phyloP scores from a whole-genome alignment of 2,888 invertebrate species.

The Epinotia bilunana region DNA sequence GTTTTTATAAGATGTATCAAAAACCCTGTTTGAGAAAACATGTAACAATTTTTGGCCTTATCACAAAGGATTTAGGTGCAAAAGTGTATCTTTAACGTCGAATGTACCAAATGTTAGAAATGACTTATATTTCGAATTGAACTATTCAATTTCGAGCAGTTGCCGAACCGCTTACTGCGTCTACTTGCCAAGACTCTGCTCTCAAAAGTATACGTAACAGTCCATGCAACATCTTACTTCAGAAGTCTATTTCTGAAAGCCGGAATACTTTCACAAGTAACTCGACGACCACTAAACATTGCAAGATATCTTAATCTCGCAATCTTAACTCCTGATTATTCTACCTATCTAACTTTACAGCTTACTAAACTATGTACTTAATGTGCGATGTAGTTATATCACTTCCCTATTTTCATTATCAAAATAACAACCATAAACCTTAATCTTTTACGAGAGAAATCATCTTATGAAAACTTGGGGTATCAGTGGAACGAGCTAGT shows the following conservation, averaged over 20 bases:
- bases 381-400: neutral
- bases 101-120: too few relatives aligned
- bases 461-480: neutral
- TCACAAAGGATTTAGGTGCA: too few relatives aligned
- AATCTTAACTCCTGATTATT: neutral
- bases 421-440: neutral
- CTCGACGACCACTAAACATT: neutral
- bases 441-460: neutral
- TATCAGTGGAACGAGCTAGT: neutral
- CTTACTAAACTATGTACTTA: neutral
- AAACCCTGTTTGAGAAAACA: too few relatives aligned
- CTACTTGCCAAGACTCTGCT: too few relatives aligned
- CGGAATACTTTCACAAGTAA: slow-evolving; percentile 2
- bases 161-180: too few relatives aligned
- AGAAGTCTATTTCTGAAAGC: neutral
- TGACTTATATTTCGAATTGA: too few relatives aligned
- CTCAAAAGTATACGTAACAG: too few relatives aligned
- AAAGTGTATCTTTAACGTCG: too few relatives aligned
- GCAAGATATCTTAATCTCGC: neutral
- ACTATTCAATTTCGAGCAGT: too few relatives aligned
- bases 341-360: neutral
- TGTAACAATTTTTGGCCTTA: too few relatives aligned
- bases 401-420: slow-evolving; percentile 8
- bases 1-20: too few relatives aligned
- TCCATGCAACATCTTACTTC: neutral